Percentiles rank a stretch among this genome's conserved stretches.
phyloP scores from a whole-genome alignment of 2,888 invertebrate genomes.

The Drepana falcataria region DNA sequence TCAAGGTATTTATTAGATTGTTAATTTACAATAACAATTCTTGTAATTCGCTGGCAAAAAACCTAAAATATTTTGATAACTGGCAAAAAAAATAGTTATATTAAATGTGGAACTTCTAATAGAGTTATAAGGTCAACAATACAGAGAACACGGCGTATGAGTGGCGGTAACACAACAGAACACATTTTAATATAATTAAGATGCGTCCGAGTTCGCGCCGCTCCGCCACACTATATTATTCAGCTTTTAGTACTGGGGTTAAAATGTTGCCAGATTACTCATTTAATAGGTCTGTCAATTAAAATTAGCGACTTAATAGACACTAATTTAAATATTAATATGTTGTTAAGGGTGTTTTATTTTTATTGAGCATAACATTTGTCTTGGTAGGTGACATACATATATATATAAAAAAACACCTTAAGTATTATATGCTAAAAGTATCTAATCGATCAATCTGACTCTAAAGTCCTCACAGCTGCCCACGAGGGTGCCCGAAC shows the following conservation, averaged over 20 bases:
- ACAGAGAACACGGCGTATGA: conserved; percentile 18
- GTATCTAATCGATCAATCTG: too few relatives aligned
- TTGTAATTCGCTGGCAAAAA: too few relatives aligned
- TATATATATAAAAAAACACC: too few relatives aligned
- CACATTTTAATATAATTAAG: conserved; percentile 54
- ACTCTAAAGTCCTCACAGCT: too few relatives aligned
- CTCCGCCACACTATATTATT: conserved; percentile 16
- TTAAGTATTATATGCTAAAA: too few relatives aligned
- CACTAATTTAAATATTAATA: background rate
- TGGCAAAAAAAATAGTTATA: background rate
- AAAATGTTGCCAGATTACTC: conserved; percentile 32
- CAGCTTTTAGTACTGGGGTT: conserved; percentile 21
- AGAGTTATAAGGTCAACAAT: conserved; percentile 16
- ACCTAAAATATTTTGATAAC: background rate
- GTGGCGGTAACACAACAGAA: conserved; percentile 32
- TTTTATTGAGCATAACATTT: background rate
- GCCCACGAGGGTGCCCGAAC: too few relatives aligned
- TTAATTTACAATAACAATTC: too few relatives aligned
- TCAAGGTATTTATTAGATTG: too few relatives aligned
- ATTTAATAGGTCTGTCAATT: background rate
- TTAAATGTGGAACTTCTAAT: conserved; percentile 11
- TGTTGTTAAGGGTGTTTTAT: background rate
- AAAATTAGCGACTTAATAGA: background rate
- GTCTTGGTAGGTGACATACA: too few relatives aligned
- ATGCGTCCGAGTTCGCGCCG: conserved; percentile 40